These are phyloP conservation scores for Radopholus similis DNA, from an alignment of 1,140 invertebrate species.

Conservation along the genomic window DNA sequence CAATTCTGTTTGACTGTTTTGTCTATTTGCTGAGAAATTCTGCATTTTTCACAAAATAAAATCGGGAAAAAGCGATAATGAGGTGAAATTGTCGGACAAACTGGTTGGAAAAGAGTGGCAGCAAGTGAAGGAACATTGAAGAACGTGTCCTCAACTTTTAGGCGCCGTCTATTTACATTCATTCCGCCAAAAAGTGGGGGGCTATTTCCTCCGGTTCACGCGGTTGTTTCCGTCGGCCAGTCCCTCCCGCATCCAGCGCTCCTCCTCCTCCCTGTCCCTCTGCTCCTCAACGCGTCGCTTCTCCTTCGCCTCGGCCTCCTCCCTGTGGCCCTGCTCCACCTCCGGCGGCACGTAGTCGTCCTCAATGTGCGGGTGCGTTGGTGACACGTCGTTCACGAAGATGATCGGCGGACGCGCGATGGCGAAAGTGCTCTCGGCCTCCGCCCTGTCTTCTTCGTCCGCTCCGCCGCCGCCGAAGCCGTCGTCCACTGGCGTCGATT, in stretches of 20 bases:
- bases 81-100: no score
- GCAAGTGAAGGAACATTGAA: no score
- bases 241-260: no score
- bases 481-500: not conserved
- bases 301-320: not conserved
- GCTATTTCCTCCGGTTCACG: no score
- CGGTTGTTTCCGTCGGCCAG: not conserved
- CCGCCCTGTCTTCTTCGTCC: not conserved
- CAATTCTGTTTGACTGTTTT: no score
- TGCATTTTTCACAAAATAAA: no score
- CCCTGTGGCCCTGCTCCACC: not conserved
- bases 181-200: no score
- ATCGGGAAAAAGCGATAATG: no score
- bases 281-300: not conserved
- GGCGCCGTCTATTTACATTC: no score
- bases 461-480: not conserved
- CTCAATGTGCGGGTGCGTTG: slow-evolving; percentile 7
- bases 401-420: not conserved
- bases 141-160: no score
- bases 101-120: no score
- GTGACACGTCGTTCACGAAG: not conserved
- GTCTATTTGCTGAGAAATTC: no score
- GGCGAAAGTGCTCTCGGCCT: not conserved
- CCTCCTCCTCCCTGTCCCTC: not conserved
- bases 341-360: not conserved